Base-by-base conservation (phyloP, 2,797 vertebrate genomes). In the Amblyraja radiata region DNA sequence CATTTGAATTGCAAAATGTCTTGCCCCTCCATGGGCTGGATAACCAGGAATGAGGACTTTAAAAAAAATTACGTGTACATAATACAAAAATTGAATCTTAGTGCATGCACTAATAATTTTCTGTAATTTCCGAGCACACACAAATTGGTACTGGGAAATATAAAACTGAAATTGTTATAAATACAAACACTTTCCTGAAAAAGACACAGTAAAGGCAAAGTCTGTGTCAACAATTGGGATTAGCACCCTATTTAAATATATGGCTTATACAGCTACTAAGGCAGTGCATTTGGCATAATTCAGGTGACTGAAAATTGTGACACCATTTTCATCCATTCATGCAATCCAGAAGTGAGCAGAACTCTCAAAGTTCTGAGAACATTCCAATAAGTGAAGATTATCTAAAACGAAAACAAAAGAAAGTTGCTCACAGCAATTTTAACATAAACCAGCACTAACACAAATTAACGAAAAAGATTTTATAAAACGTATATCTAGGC, bases 121-220 rank as follows among this genome's bases (percentile, higher is more conserved):
- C 73, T 23, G 54, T 91, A 54, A 74, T 91, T 91, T 91, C 73
- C 36, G 76, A 71, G 71, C 71, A 92, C 23, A 92, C 14, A 74
- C 7, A 74, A 91, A 91, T 68, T 6, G 39, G 92, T 25, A 73
- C 21, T 83, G n/a, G 5, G 63, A 88, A 32, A 46, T 91, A 73
- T 71, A 68, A 84, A 84, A 73, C 16, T 74, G 39, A 74, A 91
- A 73, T 91, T 68, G 65, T 74, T 73, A 88, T 88, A 92, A 92
- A 92, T 92, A 92, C 46, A 92, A 88, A 92, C 9, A 92, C 76
- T 76, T 76, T 71, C 90, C 90, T 92, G 90, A 92, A 76, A 76
- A 36, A 39, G 36, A 92, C 71, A 76, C 71, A 74, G 74, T 7
- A 74, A 68, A 92, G 23, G 68, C 39, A 92, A 91, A 58, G 71